Base-by-base conservation (phyloP, 2,113 vertebrate genomes). In the Pteruthius melanotis region DNA sequence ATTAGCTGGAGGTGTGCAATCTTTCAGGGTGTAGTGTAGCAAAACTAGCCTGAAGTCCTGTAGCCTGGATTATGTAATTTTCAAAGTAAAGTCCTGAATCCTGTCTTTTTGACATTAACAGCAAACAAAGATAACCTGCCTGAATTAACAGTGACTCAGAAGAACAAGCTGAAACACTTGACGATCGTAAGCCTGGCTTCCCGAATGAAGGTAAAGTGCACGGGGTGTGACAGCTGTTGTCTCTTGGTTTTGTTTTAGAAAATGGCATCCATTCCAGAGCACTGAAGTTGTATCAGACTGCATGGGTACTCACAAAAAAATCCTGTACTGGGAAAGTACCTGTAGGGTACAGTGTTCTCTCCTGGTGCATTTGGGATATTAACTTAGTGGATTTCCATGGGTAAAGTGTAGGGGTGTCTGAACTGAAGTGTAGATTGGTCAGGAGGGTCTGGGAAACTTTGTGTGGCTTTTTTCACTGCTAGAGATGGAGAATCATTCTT, bases 121-220 rank as follows among this genome's bases (percentile, higher is more conserved):
- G 98, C 98, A 79, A 98, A 98, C 93, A 98, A 98, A 96, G 97
- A 97, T 81, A 98, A 94, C 89, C 97, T 99, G 75, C 98, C 98
- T 69, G 98, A 98, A 92, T 94, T 99, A 93, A 98, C 98, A 60
- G 85, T 77, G n/a, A 96, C 97, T 78, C 98, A 99, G 97, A 98
- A 97, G 79, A 98, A 98, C 97, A 99, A 99, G 96, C 97, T 99
- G 96, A 98, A 98, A 40, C 98, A 99, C 87, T 97, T 99, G 72
- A 98, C 98, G 17, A 98, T 99, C 65, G 98, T 99, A 93, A 99
- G 98, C 97, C 92, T 99, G 97, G 98, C 98, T 24, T 98, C 98
- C 15, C 98, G 98, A 70, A 98, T 98, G 98, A 98, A 99, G 98
- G 98, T 99, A 97, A 52, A 23, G 89, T 47, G 37, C 7, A 1